phyloP scores from a whole-genome alignment of 2,888 invertebrate genomes.

The Amphipyra berbera region DNA sequence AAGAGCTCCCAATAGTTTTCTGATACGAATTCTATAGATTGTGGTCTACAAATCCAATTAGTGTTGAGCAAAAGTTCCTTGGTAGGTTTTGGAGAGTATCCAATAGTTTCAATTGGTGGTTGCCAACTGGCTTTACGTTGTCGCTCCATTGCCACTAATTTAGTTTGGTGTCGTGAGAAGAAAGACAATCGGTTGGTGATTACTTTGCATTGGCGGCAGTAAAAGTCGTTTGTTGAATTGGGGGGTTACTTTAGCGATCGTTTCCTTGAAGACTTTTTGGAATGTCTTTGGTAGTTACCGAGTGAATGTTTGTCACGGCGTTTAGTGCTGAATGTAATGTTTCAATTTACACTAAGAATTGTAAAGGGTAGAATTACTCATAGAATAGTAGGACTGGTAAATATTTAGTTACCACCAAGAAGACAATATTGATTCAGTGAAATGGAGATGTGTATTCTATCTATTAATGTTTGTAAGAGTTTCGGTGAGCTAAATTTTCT shows the following conservation, averaged over 20 bases:
- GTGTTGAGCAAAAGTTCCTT: constrained; percentile 77
- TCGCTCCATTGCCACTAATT: constrained; percentile 74
- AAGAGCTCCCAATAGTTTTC: constrained; percentile 10
- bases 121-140: constrained; percentile 69
- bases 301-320: background rate
- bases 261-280: background rate
- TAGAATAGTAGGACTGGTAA: background rate
- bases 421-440: too few species aligned
- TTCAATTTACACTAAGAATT: background rate
- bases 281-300: constrained; percentile 11
- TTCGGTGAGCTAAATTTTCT: too few species aligned
- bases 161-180: constrained; percentile 68
- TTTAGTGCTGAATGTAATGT: background rate
- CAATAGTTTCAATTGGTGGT: constrained; percentile 81
- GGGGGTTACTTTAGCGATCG: constrained; percentile 25
- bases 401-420: too few species aligned
- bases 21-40: constrained; percentile 62
- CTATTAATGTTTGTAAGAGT: too few species aligned
- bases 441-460: too few species aligned
- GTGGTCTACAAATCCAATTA: constrained; percentile 83
- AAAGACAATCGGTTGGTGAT: constrained; percentile 70
- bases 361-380: background rate
- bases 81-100: constrained; percentile 80
- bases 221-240: constrained; percentile 41
- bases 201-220: constrained; percentile 59